These are phyloP conservation scores for Sicus ferrugineus DNA, from an alignment of 2,888 invertebrate genomes.

Conservation along the genomic window DNA sequence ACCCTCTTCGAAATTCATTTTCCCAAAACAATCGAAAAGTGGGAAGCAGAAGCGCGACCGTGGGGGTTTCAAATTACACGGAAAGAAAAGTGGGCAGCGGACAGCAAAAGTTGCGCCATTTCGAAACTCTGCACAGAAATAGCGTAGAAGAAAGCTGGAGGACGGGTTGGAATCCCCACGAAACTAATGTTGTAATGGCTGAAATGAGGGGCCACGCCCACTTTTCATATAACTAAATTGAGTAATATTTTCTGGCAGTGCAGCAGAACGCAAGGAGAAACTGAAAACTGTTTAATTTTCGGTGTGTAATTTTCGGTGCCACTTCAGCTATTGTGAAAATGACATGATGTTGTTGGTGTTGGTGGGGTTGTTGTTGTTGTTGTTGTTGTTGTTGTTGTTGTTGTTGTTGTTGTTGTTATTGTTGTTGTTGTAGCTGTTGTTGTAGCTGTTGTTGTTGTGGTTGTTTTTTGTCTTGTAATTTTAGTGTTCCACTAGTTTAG, in stretches of 20 bases:
- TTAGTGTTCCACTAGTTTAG: no score
- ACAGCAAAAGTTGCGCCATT: not conserved
- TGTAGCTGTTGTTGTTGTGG: not conserved
- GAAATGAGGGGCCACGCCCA: not conserved
- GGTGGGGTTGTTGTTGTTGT: constrained; percentile 35
- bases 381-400: constrained; percentile 37
- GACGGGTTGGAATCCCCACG: not conserved
- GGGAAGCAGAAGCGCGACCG: not conserved
- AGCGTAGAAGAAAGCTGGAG: not conserved
- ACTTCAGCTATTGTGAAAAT: no score
- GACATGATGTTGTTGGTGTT: not conserved
- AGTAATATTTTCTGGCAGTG: no score
- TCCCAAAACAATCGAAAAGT: not conserved
- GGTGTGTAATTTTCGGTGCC: not conserved
- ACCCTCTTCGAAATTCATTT: not conserved
- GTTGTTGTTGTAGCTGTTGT: not conserved
- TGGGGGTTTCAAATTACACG: not conserved
- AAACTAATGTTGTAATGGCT: not conserved
- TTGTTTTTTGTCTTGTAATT: not conserved
- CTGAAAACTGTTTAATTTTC: no score
- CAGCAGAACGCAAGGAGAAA: no score
- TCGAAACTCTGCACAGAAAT: not conserved
- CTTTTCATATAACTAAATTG: no score
- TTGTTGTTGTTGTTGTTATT: constrained; percentile 22
- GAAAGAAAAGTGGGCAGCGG: not conserved